Evolutionary conservation across 2,888 invertebrate genomes (phyloP).

Genomic region (Podabrus alpinus): DNA sequence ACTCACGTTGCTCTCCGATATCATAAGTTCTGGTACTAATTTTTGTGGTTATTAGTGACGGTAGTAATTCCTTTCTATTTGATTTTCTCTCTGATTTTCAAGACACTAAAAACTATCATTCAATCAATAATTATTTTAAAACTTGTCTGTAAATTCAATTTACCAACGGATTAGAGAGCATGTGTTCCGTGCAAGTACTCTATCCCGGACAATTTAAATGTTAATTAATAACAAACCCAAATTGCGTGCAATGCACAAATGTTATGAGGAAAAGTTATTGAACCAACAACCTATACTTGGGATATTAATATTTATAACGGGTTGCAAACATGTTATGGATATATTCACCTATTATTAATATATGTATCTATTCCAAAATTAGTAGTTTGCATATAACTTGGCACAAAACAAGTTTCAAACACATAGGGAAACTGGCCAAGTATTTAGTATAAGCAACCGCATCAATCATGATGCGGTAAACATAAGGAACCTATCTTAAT

Average conservation of each 20-base stretch:
- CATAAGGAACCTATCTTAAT: slow-evolving; percentile 11
- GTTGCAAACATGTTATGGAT: background rate
- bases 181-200: background rate
- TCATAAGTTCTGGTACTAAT: too few relatives aligned
- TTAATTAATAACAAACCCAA: background rate
- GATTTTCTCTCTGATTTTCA: too few relatives aligned
- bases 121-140: too few relatives aligned
- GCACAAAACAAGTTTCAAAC: slow-evolving; percentile 19
- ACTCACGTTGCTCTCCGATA: background rate
- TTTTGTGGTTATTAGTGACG: too few relatives aligned
- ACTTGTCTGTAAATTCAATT: too few relatives aligned
- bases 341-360: background rate
- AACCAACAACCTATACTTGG: background rate
- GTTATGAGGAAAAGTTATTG: background rate
- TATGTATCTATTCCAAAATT: slow-evolving; percentile 3
- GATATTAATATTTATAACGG: background rate
- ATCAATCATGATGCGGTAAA: slow-evolving; percentile 16
- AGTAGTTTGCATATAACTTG: slow-evolving; percentile 8
- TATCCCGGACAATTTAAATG: background rate
- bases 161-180: background rate
- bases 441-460: slow-evolving; percentile 15
- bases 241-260: background rate
- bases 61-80: too few relatives aligned
- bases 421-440: slow-evolving; percentile 3
- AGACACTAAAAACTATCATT: too few relatives aligned